phyloP scores from a whole-genome alignment of 2,113 vertebrate genomes.

The Lucifuga dentata region DNA sequence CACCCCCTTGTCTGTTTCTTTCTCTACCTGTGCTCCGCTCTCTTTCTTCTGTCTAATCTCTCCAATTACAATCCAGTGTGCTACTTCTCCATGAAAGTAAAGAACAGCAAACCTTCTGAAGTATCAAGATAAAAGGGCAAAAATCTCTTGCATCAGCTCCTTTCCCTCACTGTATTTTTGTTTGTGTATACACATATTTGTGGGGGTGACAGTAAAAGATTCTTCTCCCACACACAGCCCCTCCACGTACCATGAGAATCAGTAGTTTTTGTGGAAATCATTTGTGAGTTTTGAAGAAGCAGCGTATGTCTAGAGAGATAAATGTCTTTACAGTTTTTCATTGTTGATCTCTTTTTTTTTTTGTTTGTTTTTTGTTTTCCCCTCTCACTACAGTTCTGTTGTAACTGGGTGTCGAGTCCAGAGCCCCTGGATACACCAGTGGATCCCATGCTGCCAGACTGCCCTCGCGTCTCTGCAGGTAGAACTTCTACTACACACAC shows the following conservation, averaged over 20 bases:
- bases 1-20: too few species aligned
- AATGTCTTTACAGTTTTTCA: not conserved
- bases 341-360: not conserved
- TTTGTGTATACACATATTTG: not conserved
- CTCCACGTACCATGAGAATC: not conserved
- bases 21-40: not conserved
- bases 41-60: constrained; percentile 5
- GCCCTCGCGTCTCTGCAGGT: constrained; percentile 97
- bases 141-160: not conserved
- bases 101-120: not conserved
- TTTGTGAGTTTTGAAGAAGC: not conserved
- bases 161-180: not conserved
- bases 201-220: not conserved
- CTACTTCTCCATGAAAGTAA: not conserved
- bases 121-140: not conserved
- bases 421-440: constrained; percentile 92
- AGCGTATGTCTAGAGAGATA: not conserved
- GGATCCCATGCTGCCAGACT: constrained; percentile 96
- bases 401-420: constrained; percentile 97
- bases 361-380: not conserved
- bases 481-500: constrained; percentile 42
- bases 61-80: constrained; percentile 24
- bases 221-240: not conserved
- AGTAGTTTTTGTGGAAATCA: not conserved
- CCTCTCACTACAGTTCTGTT: constrained; percentile 87